phyloP scores from a whole-genome alignment of 2,113 vertebrate genomes.

The Butorides virescens region DNA sequence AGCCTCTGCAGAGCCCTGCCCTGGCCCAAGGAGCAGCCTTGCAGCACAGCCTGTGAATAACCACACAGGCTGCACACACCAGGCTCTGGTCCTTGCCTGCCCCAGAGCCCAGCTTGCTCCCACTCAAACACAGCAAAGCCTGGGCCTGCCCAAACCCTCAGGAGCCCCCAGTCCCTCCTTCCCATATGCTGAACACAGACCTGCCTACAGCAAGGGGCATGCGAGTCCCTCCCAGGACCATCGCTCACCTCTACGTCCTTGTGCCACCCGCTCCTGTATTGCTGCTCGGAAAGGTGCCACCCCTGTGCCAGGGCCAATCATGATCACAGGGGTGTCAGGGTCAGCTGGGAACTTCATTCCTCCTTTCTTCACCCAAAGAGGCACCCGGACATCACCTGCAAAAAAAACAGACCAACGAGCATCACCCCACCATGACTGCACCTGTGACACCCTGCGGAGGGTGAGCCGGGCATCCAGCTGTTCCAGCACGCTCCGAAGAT shows the following conservation, averaged over 20 bases:
- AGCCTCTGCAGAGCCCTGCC: not conserved
- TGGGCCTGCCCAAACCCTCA: not conserved
- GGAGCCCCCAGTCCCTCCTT: not conserved
- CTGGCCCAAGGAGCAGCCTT: not conserved
- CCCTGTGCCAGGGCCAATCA: slow-evolving; percentile 96
- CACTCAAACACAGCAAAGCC: not conserved
- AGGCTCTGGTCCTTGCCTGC: not conserved
- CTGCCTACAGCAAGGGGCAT: not conserved
- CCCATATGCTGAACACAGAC: not conserved
- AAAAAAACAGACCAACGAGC: not conserved
- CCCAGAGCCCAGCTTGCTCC: not conserved
- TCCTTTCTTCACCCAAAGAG: slow-evolving; percentile 91
- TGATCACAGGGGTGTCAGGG: slow-evolving; percentile 76
- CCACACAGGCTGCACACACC: not conserved
- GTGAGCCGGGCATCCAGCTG: not conserved
- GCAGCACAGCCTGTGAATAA: not conserved
- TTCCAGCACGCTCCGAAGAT: not conserved
- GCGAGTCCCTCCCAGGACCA: rapidly evolving
- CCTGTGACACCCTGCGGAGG: rapidly evolving
- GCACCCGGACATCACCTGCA: slow-evolving; percentile 79
- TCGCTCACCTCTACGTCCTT: slow-evolving; percentile 74
- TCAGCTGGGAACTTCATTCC: slow-evolving; percentile 82
- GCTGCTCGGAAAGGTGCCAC: slow-evolving; percentile 93
- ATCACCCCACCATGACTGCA: not conserved
- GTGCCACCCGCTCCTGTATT: slow-evolving; percentile 84